A percentile compares a stretch with the other conserved stretches of the same genome.
These are phyloP conservation scores for Protaetia brevitarsis DNA, from an alignment of 1,140 invertebrate genomes.

Conservation along the genomic window DNA sequence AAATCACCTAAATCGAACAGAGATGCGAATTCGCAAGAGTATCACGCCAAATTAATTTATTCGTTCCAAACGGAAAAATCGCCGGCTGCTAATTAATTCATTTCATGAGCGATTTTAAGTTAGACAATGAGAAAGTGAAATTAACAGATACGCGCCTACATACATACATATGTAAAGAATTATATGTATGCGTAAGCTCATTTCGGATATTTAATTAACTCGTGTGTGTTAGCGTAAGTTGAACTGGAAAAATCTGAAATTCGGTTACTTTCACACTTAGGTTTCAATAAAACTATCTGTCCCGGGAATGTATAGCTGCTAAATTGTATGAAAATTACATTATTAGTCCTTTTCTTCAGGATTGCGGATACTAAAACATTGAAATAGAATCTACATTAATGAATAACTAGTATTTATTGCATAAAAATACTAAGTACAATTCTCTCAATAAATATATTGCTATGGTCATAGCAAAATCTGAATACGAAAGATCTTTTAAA, in stretches of 20 bases:
- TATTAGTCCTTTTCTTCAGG: too few species aligned
- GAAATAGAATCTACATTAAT: too few species aligned
- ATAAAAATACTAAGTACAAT: too few species aligned
- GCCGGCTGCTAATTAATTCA: background rate
- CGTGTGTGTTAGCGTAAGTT: background rate
- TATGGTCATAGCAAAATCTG: too few species aligned
- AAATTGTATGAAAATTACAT: too few species aligned
- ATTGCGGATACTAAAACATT: too few species aligned
- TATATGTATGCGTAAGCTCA: background rate
- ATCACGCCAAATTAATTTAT: background rate
- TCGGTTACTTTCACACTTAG: conserved; percentile 1
- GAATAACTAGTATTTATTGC: too few species aligned
- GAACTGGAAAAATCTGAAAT: background rate
- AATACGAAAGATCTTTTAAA: too few species aligned
- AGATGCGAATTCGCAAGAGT: background rate
- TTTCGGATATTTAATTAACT: conserved; percentile 3
- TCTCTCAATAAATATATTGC: too few species aligned
- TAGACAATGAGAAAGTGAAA: conserved; percentile 8
- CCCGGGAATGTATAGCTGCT: too few species aligned
- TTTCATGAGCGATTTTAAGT: background rate
- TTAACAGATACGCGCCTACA: background rate
- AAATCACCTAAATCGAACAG: background rate
- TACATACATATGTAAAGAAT: too few species aligned
- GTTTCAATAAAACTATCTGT: too few species aligned
- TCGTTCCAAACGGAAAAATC: background rate